Conservation (phyloP, 1,140 invertebrate species). For the Aphelenchoides fujianensis region DNA sequence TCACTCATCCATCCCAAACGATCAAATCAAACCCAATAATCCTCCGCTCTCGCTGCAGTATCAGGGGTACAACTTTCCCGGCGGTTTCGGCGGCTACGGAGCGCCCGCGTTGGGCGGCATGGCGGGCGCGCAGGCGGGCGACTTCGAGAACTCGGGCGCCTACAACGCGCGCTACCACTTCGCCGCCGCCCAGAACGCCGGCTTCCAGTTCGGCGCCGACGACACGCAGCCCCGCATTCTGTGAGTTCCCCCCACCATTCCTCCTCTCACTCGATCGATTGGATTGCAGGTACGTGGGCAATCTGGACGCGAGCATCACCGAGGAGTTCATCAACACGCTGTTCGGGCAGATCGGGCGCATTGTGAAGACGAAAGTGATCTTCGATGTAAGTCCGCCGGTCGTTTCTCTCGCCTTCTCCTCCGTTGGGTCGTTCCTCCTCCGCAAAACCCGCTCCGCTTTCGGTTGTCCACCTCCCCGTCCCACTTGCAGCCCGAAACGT, state of each 20-base stretch:
- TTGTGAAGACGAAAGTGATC: constrained; percentile 97
- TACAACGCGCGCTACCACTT: constrained; percentile 60
- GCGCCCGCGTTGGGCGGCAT: background rate
- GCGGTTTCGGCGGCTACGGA: background rate
- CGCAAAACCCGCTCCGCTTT: too few species aligned
- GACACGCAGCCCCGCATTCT: constrained; percentile 57
- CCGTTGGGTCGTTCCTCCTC: too few species aligned
- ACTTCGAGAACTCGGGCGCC: constrained; percentile 15
- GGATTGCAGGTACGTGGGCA: constrained; percentile 98
- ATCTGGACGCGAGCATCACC: constrained; percentile 68
- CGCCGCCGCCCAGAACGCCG: constrained; percentile 55
- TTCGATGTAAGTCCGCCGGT: constrained; percentile 73
- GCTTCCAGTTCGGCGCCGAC: constrained; percentile 52
- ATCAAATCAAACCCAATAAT: too few species aligned
- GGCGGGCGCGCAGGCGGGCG: background rate
- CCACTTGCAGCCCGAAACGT: too few species aligned
- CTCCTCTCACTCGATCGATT: constrained; percentile 88
- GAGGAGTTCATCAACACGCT: constrained; percentile 92
- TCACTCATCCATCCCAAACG: too few species aligned
- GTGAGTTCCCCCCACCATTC: too few species aligned
- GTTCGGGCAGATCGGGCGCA: constrained; percentile 87
- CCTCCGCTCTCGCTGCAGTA: too few species aligned
- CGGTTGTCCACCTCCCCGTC: too few species aligned
- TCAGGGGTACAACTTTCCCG: background rate
- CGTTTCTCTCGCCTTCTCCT: too few species aligned